These are phyloP conservation scores for Tetraneura akinire DNA, from an alignment of 1,140 invertebrate genomes.

Conservation along the genomic window DNA sequence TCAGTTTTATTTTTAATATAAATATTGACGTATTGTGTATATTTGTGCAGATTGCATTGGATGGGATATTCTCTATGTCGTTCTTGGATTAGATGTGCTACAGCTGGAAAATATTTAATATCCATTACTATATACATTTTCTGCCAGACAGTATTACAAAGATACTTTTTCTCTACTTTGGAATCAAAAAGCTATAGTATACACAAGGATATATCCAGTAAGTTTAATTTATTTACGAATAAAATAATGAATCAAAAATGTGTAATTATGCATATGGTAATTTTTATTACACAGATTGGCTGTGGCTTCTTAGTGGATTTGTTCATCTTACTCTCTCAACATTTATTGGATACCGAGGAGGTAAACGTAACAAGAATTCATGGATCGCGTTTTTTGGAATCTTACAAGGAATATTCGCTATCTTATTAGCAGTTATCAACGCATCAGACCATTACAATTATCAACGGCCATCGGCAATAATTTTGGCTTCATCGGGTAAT, in stretches of 20 bases:
- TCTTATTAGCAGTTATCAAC: slow-evolving; percentile 26
- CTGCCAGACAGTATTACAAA: slow-evolving; percentile 31
- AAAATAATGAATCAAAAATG: no score
- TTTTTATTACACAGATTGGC: slow-evolving; percentile 46
- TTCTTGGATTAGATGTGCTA: slow-evolving; percentile 45
- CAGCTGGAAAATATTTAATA: slow-evolving; percentile 30
- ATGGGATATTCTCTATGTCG: slow-evolving; percentile 38
- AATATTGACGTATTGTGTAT: no score
- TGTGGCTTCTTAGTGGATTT: slow-evolving; percentile 50
- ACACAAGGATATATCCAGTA: slow-evolving; percentile 41
- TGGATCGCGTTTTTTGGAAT: slow-evolving; percentile 52
- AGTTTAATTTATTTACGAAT: background rate
- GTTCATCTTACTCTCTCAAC: slow-evolving; percentile 48
- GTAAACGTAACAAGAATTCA: slow-evolving; percentile 42
- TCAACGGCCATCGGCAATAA: slow-evolving; percentile 31
- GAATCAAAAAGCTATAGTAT: slow-evolving; percentile 36
- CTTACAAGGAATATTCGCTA: slow-evolving; percentile 29
- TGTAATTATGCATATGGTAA: no score
- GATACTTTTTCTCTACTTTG: slow-evolving; percentile 38
- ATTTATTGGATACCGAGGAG: slow-evolving; percentile 51
- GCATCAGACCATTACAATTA: slow-evolving; percentile 29
- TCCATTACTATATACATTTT: slow-evolving; percentile 21
- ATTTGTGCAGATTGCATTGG: slow-evolving; percentile 27
- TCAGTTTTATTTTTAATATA: no score
- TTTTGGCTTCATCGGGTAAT: slow-evolving; percentile 34